A percentile compares a stretch with the other conserved stretches of the same genome.
These are phyloP conservation scores for Ceyx erithaca DNA, from an alignment of 2,797 vertebrate species.

Conservation along the genomic window DNA sequence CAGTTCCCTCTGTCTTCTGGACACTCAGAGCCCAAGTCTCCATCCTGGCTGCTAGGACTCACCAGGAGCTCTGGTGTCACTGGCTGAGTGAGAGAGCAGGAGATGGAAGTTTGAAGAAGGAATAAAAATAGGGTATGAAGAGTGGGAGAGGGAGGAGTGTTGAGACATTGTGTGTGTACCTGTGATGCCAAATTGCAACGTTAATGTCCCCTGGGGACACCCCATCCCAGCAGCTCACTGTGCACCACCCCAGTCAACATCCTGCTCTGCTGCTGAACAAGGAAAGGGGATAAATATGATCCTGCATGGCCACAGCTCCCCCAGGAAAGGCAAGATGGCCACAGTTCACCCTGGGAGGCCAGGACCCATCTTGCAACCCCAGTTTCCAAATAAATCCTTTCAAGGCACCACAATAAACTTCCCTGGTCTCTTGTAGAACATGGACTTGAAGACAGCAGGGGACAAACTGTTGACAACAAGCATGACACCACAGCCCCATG, in stretches of 20 bases:
- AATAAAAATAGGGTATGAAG: neutral
- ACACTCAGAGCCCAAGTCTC: slow-evolving; percentile 77
- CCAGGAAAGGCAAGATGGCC: neutral
- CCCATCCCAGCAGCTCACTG: neutral
- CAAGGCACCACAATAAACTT: neutral
- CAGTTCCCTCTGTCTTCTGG: slow-evolving; percentile 82
- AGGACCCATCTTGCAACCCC: neutral
- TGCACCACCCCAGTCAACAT: neutral
- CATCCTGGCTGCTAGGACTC: slow-evolving; percentile 81
- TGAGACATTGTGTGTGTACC: fast-evolving
- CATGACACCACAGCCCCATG: fast-evolving
- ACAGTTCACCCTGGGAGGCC: neutral
- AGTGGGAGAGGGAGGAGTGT: neutral
- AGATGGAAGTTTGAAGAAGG: neutral
- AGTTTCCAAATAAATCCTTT: neutral
- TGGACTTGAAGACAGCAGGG: neutral
- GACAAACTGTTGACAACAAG: fast-evolving
- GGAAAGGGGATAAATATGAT: neutral
- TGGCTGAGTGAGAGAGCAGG: slow-evolving; percentile 53
- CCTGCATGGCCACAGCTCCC: neutral
- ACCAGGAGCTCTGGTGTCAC: slow-evolving; percentile 82
- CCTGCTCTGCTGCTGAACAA: neutral
- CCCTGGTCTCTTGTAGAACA: neutral
- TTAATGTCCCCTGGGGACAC: neutral
- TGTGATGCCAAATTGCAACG: neutral